phyloP scores from a whole-genome alignment of 1,140 invertebrate genomes.

The Tetraneura akinire region DNA sequence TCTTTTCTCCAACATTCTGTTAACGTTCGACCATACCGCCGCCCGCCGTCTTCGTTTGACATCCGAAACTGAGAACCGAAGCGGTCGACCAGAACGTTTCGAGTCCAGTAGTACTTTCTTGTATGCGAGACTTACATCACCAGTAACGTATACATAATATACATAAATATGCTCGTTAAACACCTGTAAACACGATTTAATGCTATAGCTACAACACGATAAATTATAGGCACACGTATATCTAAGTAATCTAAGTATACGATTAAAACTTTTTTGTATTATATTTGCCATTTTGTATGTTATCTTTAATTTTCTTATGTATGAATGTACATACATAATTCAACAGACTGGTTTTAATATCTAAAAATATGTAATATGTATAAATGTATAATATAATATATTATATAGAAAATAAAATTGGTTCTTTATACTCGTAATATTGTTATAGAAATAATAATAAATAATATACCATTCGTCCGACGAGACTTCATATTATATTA shows the following conservation, averaged over 20 bases:
- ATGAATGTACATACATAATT: too few relatives aligned
- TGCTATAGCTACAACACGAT: neutral
- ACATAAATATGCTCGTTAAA: slow-evolving; percentile 21
- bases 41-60: slow-evolving; percentile 26
- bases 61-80: slow-evolving; percentile 41
- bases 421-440: too few relatives aligned
- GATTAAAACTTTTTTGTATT: neutral
- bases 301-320: too few relatives aligned
- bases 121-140: neutral
- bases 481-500: too few relatives aligned
- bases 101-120: slow-evolving; percentile 17
- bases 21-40: too few relatives aligned
- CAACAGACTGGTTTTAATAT: too few relatives aligned
- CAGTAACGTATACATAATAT: neutral
- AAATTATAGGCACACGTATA: too few relatives aligned
- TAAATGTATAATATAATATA: too few relatives aligned
- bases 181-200: slow-evolving; percentile 22
- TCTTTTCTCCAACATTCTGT: neutral
- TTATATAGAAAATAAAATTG: too few relatives aligned
- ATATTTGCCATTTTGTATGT: neutral
- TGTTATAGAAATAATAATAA: too few relatives aligned
- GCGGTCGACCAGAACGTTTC: slow-evolving; percentile 29
- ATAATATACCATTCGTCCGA: too few relatives aligned
- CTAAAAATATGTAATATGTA: too few relatives aligned
- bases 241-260: neutral